phyloP scores from a whole-genome alignment of 1,140 invertebrate species.

The Eulimnadia texana region DNA sequence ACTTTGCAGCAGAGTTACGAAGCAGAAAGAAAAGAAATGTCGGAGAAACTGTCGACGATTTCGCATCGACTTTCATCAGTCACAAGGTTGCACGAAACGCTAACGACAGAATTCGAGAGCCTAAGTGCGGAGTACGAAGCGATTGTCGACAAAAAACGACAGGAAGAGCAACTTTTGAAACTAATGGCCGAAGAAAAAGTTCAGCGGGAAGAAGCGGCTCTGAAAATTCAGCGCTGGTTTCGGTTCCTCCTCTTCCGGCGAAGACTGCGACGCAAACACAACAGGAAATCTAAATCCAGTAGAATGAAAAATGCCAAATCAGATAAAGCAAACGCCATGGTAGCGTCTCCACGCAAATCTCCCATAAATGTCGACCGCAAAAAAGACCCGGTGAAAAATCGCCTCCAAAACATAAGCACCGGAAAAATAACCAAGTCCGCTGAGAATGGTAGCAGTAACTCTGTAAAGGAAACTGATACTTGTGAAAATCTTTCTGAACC shows the following conservation, averaged over 20 bases:
- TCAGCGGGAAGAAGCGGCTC: constrained; percentile 1
- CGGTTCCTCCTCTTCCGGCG: constrained; percentile 8
- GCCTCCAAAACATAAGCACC: background rate
- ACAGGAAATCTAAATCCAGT: background rate
- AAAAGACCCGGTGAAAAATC: background rate
- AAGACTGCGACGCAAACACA: background rate
- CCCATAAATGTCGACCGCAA: background rate
- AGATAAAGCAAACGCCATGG: background rate
- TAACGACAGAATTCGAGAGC: background rate
- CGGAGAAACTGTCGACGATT: background rate
- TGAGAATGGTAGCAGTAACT: background rate
- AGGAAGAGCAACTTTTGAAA: background rate
- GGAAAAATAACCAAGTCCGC: background rate
- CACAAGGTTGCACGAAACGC: background rate
- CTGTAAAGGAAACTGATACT: background rate
- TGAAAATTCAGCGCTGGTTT: constrained; percentile 10
- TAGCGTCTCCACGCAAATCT: background rate
- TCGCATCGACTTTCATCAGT: background rate
- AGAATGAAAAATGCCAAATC: background rate
- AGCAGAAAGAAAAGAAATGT: background rate
- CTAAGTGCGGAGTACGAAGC: background rate
- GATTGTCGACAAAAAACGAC: background rate
- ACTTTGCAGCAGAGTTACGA: background rate
- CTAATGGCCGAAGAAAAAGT: background rate
- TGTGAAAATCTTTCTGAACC: no score